Conservation (phyloP, 2,797 vertebrate species). For the Neostethus bicornis region DNA sequence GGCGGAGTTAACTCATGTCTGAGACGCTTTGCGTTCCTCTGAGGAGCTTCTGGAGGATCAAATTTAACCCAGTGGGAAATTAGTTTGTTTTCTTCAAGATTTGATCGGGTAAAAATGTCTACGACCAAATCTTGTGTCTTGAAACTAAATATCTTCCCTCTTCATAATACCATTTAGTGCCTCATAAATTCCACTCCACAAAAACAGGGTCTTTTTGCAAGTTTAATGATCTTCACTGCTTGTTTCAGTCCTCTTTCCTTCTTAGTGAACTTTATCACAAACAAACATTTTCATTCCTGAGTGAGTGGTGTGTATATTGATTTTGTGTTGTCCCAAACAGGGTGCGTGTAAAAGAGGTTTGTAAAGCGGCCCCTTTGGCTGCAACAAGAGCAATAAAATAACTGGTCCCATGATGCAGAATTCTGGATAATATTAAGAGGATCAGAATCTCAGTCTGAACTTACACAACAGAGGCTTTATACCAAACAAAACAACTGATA, state of each 20-base stretch:
- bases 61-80: slow-evolving; percentile 15
- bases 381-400: slow-evolving; percentile 23
- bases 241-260: slow-evolving; percentile 26
- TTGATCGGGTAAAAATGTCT: slow-evolving; percentile 12
- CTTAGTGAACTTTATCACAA: slow-evolving; percentile 35
- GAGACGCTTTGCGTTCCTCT: slow-evolving; percentile 18
- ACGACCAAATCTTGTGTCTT: neutral
- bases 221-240: slow-evolving; percentile 27
- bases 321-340: slow-evolving; percentile 7
- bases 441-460: slow-evolving; percentile 60
- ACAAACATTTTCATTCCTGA: slow-evolving; percentile 56
- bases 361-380: slow-evolving; percentile 16
- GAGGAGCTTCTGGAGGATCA: slow-evolving; percentile 14
- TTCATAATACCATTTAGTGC: neutral
- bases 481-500: slow-evolving; percentile 49
- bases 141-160: neutral
- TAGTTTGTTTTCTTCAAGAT: neutral
- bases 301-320: slow-evolving; percentile 38
- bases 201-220: slow-evolving; percentile 8
- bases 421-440: slow-evolving; percentile 66
- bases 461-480: slow-evolving; percentile 63
- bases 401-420: slow-evolving; percentile 53
- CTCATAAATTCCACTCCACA: neutral
- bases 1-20: slow-evolving; percentile 14
- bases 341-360: slow-evolving; percentile 6